Evolutionary conservation across 2,888 invertebrate genomes (phyloP).

Genomic region (Agonum fuliginosum): DNA sequence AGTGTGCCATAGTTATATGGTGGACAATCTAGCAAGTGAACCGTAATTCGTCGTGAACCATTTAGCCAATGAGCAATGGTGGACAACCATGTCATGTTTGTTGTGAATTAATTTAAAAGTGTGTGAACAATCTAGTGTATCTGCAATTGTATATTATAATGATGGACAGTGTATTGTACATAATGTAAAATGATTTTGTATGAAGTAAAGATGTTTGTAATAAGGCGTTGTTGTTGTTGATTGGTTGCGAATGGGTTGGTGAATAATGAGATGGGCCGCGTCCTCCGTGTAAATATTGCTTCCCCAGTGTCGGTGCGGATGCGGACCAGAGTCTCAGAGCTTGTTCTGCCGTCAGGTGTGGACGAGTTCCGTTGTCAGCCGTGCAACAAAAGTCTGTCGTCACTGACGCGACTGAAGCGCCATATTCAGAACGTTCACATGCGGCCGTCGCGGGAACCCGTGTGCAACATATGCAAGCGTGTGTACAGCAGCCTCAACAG

Average conservation of each 20-base stretch:
- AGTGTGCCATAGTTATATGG: too few relatives aligned
- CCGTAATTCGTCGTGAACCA: too few relatives aligned
- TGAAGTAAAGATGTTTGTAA: neutral
- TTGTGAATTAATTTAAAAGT: too few relatives aligned
- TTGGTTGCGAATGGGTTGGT: neutral
- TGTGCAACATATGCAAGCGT: conserved; percentile 94
- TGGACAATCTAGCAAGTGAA: too few relatives aligned
- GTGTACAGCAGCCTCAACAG: conserved; percentile 94
- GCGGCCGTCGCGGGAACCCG: conserved; percentile 91
- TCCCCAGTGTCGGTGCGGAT: conserved; percentile 50
- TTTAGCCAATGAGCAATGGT: too few relatives aligned
- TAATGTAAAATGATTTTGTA: neutral
- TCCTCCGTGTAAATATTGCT: conserved; percentile 58
- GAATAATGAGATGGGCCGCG: conserved; percentile 29
- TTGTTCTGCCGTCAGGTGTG: conserved; percentile 76
- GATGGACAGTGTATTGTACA: neutral
- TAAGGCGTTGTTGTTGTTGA: neutral
- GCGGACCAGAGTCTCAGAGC: conserved; percentile 40
- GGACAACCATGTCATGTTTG: too few relatives aligned
- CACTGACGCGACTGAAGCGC: conserved; percentile 90
- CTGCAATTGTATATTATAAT: too few relatives aligned
- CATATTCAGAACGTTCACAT: conserved; percentile 95
- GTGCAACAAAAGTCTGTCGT: conserved; percentile 92
- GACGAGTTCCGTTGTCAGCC: conserved; percentile 94
- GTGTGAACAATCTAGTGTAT: too few relatives aligned